A percentile compares a stretch with the other conserved stretches of the same genome.
phyloP scores from a whole-genome alignment of 2,797 vertebrate genomes.

The Sarcophilus harrisii region DNA sequence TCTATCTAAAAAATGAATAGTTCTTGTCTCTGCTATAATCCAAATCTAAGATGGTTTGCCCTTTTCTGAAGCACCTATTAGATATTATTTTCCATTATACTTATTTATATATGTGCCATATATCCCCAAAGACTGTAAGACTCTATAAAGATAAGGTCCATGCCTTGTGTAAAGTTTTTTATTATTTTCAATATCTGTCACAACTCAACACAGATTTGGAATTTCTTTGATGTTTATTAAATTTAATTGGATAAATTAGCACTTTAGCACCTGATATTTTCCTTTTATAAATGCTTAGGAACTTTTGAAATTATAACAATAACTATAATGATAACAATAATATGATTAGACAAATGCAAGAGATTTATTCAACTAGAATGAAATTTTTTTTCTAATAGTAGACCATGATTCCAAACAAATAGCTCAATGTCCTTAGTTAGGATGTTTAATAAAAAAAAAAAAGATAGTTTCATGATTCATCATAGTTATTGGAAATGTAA shows the following conservation, averaged over 20 bases:
- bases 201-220: neutral
- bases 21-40: conserved; percentile 59
- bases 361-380: neutral
- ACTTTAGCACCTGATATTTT: conserved; percentile 4
- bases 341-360: conserved; percentile 42
- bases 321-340: conserved; percentile 46
- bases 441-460: conserved; percentile 44
- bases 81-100: neutral
- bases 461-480: conserved; percentile 48
- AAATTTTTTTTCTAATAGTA: conserved; percentile 31
- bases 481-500: conserved; percentile 55
- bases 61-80: neutral
- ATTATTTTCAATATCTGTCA: neutral
- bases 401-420: conserved; percentile 57
- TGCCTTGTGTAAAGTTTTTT: neutral
- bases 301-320: conserved; percentile 68
- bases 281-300: conserved; percentile 64
- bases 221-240: neutral
- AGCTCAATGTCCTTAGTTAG: conserved; percentile 49
- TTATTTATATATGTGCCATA: neutral
- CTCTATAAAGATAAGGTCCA: neutral
- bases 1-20: conserved; percentile 31
- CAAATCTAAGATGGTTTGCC: conserved; percentile 37
- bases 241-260: neutral
- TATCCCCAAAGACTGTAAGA: neutral